Percentiles rank a stretch among this genome's conserved stretches.
Evolutionary conservation across 2,113 vertebrate species (phyloP).

Genomic region (Felis chaus): DNA sequence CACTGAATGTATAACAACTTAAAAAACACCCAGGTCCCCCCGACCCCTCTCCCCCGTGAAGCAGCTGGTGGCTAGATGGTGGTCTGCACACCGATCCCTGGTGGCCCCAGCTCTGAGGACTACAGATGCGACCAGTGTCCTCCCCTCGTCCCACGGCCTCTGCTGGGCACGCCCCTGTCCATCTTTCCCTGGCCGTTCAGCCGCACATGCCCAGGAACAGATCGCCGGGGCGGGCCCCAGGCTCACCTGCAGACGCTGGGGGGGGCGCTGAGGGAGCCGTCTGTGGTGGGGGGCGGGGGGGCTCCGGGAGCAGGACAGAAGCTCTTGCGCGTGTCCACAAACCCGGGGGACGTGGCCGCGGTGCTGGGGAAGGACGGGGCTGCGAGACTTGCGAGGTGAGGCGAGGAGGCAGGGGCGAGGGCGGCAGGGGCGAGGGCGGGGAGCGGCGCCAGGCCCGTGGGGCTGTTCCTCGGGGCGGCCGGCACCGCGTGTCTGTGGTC

Average conservation of each 20-base stretch:
- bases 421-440: constrained; percentile 89
- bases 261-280: constrained; percentile 92
- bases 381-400: constrained; percentile 90
- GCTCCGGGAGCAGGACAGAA: constrained; percentile 91
- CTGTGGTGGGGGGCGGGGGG: constrained; percentile 86
- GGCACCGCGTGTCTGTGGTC: constrained; percentile 91
- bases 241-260: constrained; percentile 97
- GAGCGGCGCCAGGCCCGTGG: constrained; percentile 90
- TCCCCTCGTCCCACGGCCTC: background rate
- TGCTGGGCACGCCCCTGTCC: background rate
- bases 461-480: constrained; percentile 89
- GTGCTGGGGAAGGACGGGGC: constrained; percentile 92
- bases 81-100: no score
- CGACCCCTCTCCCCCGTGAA: no score
- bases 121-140: background rate
- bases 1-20: background rate
- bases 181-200: background rate
- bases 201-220: background rate
- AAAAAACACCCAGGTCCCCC: background rate
- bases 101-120: background rate
- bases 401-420: constrained; percentile 87
- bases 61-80: background rate
- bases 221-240: background rate
- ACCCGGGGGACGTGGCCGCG: constrained; percentile 90
- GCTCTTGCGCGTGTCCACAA: constrained; percentile 91